Evolutionary conservation across 2,888 invertebrate genomes (phyloP), one percentile per base, ranked within the genome.

Genomic region (Liodrosophila aerea): DNA sequence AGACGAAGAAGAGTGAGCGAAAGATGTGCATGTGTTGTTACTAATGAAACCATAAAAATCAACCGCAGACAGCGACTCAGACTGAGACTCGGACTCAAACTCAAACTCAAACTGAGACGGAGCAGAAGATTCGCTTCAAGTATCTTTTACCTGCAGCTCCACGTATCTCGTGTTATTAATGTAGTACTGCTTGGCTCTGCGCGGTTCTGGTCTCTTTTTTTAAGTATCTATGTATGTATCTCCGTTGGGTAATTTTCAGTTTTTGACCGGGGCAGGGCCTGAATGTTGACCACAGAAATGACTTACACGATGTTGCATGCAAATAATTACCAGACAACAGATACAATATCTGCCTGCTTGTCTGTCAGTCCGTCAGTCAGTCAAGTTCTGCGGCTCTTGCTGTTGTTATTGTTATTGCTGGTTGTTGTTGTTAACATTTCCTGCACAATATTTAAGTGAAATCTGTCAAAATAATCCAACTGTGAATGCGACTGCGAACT

Each of bases 31-130:
- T 78, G 67, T 70, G 70, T 56, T 58, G 67, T 68, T n/a, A 85
- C 67, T 84, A 85, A 86, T 76, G 85, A 87, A 85, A 82, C 86
- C 72, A 76, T 81, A 86, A 85, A 84, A 82, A 70, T 71, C 66
- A 86, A 87, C 87, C 87, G 71, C 87, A 87, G 73, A 76, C 65
- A 31, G 37, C 43, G 47, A 54, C 43, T 34, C 29, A 29, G 13
- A 16, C 16, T 18, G 11, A n/a, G 67, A 57, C 76, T 49, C 64
- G 53, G n/a, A n/a, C n/a, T n/a, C n/a, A n/a, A n/a, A n/a, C n/a
- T n/a, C n/a, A n/a, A n/a, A n/a, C n/a, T n/a, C n/a, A n/a, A n/a
- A n/a, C n/a, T n/a, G 37, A 46, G 46, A 54, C 43, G 37, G 18
- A 37, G 15, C 18, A 18, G 34, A 22, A 11, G 67, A 57, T 77